Evolutionary conservation across 2,888 invertebrate species (phyloP), one percentile per base, ranked within the genome.

Genomic region (Lasioglossum villosulum): DNA sequence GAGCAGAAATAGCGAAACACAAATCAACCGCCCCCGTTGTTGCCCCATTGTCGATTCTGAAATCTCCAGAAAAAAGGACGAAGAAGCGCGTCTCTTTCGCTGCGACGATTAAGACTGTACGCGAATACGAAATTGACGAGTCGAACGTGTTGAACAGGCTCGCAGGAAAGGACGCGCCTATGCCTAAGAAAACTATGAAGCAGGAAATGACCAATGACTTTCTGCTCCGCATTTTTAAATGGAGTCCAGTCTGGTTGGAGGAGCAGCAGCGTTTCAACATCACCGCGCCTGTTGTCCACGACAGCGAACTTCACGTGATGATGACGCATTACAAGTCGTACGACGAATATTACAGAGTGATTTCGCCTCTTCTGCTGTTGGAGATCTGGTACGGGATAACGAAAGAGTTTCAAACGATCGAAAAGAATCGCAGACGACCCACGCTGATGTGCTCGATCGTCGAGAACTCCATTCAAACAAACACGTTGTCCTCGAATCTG

Each of bases 221-320:
- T 19, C 93, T 97, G 42, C 95, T 96, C 86, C 96, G 96, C 86
- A 96, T 97, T 86, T 95, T 97, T 8, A 90, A 80, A 2, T 97
- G 97, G 97, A 96, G 96, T 91, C 96, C 97, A 14, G 95, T 96
- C 42, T 97, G 97, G 97, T 92, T 97, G 4, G 94, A 96, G 84
- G 96, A 96, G 89, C 96, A 97, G 92, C 93, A 95, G 37, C 93
- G 93, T 73, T 93, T 95, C 19, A 95, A 95, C 23, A 34, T 14
- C 80, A 95, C 95, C 1, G 96, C 96, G 75, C 97, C 97, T 2
- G 96, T 96, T 10, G 96, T 96, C 42, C 95, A 96, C 42, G 93
- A 94, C 73, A 95, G 95, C 70, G 93, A 95, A 6, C 95, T 97
- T 3, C 93, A 95, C 90, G 95, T 96, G 6, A 96, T 97, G 90